Evolutionary conservation across 2,888 invertebrate genomes (phyloP).

Genomic region (Drosophila falleni): DNA sequence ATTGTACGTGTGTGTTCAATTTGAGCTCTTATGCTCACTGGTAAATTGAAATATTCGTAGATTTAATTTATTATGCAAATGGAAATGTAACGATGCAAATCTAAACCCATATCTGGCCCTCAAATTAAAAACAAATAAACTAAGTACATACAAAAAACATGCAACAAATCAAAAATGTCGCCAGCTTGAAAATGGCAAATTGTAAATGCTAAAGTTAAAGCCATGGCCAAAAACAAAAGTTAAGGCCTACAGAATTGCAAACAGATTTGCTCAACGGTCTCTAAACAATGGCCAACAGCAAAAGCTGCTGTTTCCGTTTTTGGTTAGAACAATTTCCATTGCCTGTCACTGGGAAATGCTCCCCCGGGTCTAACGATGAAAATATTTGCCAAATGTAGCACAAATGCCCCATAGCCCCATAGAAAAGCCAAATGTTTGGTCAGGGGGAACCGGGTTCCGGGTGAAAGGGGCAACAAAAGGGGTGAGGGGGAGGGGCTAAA

Average conservation of each 20-base stretch:
- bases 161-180: slow-evolving; percentile 50
- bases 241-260: slow-evolving; percentile 33
- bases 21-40: slow-evolving; percentile 9
- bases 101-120: slow-evolving; percentile 37
- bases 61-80: slow-evolving; percentile 74
- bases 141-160: slow-evolving; percentile 26
- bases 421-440: slow-evolving; percentile 26
- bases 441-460: too few species aligned
- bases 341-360: slow-evolving; percentile 43
- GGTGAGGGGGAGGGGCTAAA: neutral
- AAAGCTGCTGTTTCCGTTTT: slow-evolving; percentile 59
- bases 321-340: slow-evolving; percentile 57
- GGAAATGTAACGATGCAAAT: slow-evolving; percentile 43
- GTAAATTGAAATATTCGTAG: slow-evolving; percentile 15
- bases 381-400: slow-evolving; percentile 62
- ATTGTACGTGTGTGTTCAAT: too few species aligned
- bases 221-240: slow-evolving; percentile 24
- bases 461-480: neutral
- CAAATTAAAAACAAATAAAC: slow-evolving; percentile 71
- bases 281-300: slow-evolving; percentile 51
- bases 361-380: slow-evolving; percentile 45
- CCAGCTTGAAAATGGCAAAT: slow-evolving; percentile 25
- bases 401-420: slow-evolving; percentile 32
- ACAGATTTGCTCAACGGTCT: slow-evolving; percentile 39
- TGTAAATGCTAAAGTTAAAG: slow-evolving; percentile 10